Percentiles rank a stretch among this genome's conserved stretches.
Conservation (phyloP, 1,140 invertebrate genomes). For the Lepidotrigona ventralis region DNA sequence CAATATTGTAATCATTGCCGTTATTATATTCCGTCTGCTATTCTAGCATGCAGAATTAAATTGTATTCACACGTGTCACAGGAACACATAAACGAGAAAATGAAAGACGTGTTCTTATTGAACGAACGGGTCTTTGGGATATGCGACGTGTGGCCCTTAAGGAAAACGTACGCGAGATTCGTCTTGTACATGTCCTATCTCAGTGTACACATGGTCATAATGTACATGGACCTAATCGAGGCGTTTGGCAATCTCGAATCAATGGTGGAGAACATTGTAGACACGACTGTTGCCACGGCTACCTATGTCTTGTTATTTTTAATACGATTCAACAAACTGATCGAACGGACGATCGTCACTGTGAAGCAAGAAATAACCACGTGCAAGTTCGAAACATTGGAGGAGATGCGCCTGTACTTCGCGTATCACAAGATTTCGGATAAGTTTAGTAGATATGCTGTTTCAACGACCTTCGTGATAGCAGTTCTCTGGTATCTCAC, state of each 20-base stretch:
- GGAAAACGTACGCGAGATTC: background rate
- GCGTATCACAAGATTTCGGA: background rate
- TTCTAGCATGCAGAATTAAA: background rate
- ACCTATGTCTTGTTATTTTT: background rate
- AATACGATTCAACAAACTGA: background rate
- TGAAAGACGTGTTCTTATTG: background rate
- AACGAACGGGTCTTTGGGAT: background rate
- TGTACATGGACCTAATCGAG: conserved; percentile 24
- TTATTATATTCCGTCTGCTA: background rate
- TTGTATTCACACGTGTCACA: background rate
- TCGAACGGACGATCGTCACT: background rate
- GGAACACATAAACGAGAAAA: background rate
- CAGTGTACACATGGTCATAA: background rate
- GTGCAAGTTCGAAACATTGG: background rate
- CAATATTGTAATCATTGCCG: too few relatives aligned
- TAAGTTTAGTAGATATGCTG: background rate
- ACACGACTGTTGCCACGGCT: background rate
- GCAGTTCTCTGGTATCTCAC: background rate
- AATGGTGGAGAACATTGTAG: conserved; percentile 37
- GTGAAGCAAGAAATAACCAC: background rate
- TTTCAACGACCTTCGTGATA: rapidly evolving
- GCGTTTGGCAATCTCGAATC: conserved; percentile 11
- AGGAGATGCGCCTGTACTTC: background rate
- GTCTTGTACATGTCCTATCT: background rate
- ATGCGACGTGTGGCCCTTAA: conserved; percentile 3